phyloP scores from a whole-genome alignment of 2,797 vertebrate species.

The Cephalopachus bancanus region DNA sequence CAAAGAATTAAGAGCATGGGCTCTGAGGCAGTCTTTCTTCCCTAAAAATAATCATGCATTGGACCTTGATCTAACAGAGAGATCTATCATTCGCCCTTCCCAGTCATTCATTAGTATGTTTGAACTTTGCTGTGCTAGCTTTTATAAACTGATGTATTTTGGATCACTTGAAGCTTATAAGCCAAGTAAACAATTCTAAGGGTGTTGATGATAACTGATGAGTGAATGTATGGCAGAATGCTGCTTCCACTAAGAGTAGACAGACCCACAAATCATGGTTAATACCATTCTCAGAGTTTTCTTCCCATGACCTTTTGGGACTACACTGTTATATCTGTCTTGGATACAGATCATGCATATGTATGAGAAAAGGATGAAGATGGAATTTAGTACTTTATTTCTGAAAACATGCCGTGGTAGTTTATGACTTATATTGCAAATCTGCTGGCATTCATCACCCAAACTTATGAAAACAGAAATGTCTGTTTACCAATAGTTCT shows the following conservation, averaged over 20 bases:
- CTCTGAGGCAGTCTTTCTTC: conserved; percentile 19
- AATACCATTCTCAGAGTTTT: not conserved
- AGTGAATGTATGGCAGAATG: conserved; percentile 7
- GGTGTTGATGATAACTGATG: conserved; percentile 81
- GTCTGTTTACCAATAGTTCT: conserved; percentile 12
- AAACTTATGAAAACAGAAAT: not conserved
- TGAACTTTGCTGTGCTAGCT: conserved; percentile 66
- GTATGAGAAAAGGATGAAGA: fast-evolving
- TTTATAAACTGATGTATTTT: conserved; percentile 81
- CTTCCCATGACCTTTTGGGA: conserved; percentile 17
- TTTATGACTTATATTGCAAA: not conserved
- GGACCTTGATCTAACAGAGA: conserved; percentile 76
- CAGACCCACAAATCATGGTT: conserved; percentile 73
- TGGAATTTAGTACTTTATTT: not conserved
- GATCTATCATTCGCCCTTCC: conserved; percentile 81
- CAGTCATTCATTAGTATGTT: conserved; percentile 73
- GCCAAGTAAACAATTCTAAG: conserved; percentile 81
- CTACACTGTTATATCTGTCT: fast-evolving
- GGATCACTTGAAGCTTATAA: conserved; percentile 80
- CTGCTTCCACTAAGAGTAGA: conserved; percentile 15
- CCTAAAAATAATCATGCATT: conserved; percentile 69
- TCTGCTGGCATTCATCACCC: not conserved
- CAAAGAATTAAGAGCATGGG: conserved; percentile 35
- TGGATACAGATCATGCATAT: not conserved
- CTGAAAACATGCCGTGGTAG: not conserved